Base-by-base conservation (phyloP, 2,888 invertebrate species). In the Tuberolachnus salignus region DNA sequence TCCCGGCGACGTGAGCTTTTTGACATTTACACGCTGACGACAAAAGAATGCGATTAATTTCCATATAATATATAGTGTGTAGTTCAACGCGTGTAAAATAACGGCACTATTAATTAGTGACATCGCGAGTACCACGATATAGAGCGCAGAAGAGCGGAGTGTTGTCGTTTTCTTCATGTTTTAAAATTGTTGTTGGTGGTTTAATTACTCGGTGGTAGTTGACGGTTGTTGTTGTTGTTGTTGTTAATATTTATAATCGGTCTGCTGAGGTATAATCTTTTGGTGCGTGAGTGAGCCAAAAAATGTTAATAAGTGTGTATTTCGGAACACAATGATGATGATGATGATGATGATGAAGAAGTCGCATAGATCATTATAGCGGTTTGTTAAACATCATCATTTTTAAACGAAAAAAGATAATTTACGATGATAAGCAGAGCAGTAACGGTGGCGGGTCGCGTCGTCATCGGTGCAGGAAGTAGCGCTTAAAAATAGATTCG, bases 401-500 rank as follows among this genome's bases (percentile, higher is more conserved):
- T 71, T 71, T 71, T 59, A 26, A 26, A 72, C 19, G 26, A 26
- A 14, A 66, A n/a, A 26, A 71, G 19, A 59, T 49, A 59, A 49
- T 59, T 71, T 59, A 71, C 13, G 26, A 59, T 26, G 71, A 71
- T 71, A 71, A 71, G 23, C 23, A 44, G 23, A 9, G n/a, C 1
- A 23, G 23, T 11, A 10, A 10, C 8, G 21, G 63, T 16, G 23
- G 46, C 19, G 26, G 51, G 23, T 46, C 19, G 26, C 51, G 67
- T 71, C 26, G 59, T 49, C 21, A 6, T 34, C 34, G 34, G 34
- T 4, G 34, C 3, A 34, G 6, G 34, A 34, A 61, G 51, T 51
- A 51, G 11, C 8, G 34, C 4, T 49, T 61, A 63, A 72, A 51
- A 73, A 42, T 72, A 63, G 42, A 73, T 51, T 73, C 51, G 26